Evolutionary conservation across 2,113 vertebrate genomes (phyloP).

Genomic region (Opisthocomus hoazin): DNA sequence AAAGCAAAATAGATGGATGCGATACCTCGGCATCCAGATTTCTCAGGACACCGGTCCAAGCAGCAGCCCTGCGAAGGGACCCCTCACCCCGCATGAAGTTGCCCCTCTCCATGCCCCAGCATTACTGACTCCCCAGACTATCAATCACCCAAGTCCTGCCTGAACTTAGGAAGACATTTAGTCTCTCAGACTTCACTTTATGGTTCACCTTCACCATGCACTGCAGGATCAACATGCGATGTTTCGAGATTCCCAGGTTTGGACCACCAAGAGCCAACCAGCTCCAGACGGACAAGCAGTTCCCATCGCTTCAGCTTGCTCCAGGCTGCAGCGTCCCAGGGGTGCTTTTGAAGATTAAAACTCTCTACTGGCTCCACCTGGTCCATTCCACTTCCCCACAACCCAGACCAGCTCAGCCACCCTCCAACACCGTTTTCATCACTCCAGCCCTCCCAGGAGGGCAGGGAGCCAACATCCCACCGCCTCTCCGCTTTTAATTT

Average conservation of each 20-base stretch:
- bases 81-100: fast-evolving
- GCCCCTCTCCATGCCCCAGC: neutral
- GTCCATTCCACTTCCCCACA: neutral
- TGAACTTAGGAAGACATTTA: neutral
- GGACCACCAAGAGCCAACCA: neutral
- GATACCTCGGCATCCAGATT: fast-evolving
- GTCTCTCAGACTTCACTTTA: neutral
- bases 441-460: neutral
- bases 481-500: neutral
- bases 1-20: fast-evolving
- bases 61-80: neutral
- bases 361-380: neutral
- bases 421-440: neutral
- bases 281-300: neutral
- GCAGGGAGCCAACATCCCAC: neutral
- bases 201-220: neutral
- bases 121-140: no score
- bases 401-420: neutral
- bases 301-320: neutral
- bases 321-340: neutral
- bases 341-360: neutral
- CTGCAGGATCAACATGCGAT: neutral
- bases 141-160: neutral
- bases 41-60: fast-evolving
- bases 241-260: neutral